Conservation (phyloP, 2,888 invertebrate genomes). For the Brachyopa scutellaris region DNA sequence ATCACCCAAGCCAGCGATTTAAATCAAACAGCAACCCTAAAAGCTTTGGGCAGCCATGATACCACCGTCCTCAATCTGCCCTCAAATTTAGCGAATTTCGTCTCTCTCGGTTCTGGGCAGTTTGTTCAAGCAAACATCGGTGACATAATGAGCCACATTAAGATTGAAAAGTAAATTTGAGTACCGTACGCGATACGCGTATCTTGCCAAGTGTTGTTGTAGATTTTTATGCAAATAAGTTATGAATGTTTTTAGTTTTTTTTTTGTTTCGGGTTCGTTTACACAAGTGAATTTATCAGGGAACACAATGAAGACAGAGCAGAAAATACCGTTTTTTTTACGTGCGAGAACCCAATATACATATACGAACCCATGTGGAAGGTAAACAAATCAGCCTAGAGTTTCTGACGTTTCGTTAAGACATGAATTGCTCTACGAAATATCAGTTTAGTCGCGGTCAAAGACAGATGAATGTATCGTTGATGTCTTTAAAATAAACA, state of each 20-base stretch:
- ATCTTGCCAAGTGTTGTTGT: slow-evolving; percentile 59
- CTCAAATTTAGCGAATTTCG: slow-evolving; percentile 78
- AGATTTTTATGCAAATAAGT: slow-evolving; percentile 38
- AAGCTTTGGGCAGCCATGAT: slow-evolving; percentile 77
- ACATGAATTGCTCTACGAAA: no score
- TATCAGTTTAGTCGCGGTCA: no score
- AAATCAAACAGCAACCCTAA: slow-evolving; percentile 74
- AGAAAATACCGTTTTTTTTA: no score
- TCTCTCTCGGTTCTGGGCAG: slow-evolving; percentile 79
- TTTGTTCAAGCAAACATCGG: slow-evolving; percentile 78
- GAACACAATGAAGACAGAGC: no score
- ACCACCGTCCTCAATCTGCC: slow-evolving; percentile 78
- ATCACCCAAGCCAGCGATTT: slow-evolving; percentile 78
- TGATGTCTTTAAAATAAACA: no score
- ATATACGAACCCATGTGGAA: no score
- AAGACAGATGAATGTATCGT: no score
- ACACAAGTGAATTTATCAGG: no score
- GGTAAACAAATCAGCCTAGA: no score
- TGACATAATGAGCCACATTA: slow-evolving; percentile 78
- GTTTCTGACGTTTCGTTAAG: no score
- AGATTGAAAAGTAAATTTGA: slow-evolving; percentile 78
- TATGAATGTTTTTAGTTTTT: slow-evolving; percentile 16
- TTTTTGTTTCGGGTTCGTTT: no score
- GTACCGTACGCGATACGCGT: not conserved
- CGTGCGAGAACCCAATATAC: no score